phyloP scores from a whole-genome alignment of 2,888 invertebrate species.

The Apotomis turbidana region DNA sequence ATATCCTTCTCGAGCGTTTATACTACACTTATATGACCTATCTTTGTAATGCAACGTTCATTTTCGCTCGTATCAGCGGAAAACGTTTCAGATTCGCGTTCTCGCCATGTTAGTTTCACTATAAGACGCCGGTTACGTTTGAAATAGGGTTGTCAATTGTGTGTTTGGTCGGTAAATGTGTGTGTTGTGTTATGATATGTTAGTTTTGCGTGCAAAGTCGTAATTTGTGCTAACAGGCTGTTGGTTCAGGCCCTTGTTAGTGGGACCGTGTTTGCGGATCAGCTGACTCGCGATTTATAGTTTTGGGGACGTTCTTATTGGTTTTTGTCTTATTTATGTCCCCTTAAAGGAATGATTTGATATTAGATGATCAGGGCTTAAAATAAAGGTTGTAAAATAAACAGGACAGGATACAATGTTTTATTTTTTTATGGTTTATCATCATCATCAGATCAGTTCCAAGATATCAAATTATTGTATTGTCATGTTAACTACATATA shows the following conservation, averaged over 20 bases:
- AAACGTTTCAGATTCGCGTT: not conserved
- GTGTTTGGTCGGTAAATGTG: slow-evolving; percentile 1
- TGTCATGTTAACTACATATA: too few species aligned
- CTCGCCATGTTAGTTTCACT: not conserved
- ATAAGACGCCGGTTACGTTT: too few species aligned
- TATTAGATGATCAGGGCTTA: not conserved
- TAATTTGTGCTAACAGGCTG: slow-evolving; percentile 53
- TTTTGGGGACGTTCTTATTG: slow-evolving; percentile 34
- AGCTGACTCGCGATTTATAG: slow-evolving; percentile 39
- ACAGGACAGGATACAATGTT: not conserved
- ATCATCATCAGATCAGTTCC: too few species aligned
- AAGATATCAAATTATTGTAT: too few species aligned
- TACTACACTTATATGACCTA: not conserved
- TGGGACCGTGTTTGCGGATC: slow-evolving; percentile 41
- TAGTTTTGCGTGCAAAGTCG: slow-evolving; percentile 63
- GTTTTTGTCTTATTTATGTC: slow-evolving; percentile 7
- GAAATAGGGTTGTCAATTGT: slow-evolving; percentile 5
- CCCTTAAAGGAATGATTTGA: slow-evolving; percentile 5
- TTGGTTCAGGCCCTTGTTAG: slow-evolving; percentile 51
- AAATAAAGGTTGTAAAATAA: not conserved
- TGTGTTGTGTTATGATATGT: slow-evolving; percentile 45
- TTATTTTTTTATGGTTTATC: too few species aligned
- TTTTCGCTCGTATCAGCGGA: not conserved
- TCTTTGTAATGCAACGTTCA: not conserved
- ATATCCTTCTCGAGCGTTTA: slow-evolving; percentile 47